Evolutionary conservation across 2,888 invertebrate species (phyloP).

Genomic region (Cabera pusaria): DNA sequence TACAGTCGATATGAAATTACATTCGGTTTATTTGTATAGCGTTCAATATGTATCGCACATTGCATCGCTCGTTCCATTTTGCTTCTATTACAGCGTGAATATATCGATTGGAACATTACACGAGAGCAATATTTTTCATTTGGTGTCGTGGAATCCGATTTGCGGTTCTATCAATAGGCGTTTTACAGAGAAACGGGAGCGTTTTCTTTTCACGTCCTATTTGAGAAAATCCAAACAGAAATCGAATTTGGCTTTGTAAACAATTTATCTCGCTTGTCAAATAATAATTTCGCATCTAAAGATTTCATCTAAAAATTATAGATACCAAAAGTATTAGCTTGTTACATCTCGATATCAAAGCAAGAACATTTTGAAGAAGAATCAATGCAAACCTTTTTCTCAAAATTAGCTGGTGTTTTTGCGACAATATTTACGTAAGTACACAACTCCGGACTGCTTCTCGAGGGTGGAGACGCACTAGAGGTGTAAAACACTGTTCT

Average conservation of each 20-base stretch:
- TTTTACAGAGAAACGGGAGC: slow-evolving; percentile 38
- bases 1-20: slow-evolving; percentile 44
- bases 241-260: too few species aligned
- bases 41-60: slow-evolving; percentile 38
- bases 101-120: slow-evolving; percentile 51
- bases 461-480: slow-evolving; percentile 39
- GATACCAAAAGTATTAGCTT: too few species aligned
- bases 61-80: slow-evolving; percentile 47
- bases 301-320: too few species aligned
- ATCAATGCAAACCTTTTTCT: too few species aligned
- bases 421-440: slow-evolving; percentile 49
- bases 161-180: slow-evolving; percentile 53
- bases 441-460: slow-evolving; percentile 40
- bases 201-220: slow-evolving; percentile 40
- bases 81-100: slow-evolving; percentile 63
- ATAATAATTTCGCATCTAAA: too few species aligned
- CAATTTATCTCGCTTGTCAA: too few species aligned
- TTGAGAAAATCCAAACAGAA: slow-evolving; percentile 34
- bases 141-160: slow-evolving; percentile 61
- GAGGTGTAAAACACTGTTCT: slow-evolving; percentile 51
- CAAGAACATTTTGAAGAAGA: too few species aligned
- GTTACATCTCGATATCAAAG: too few species aligned
- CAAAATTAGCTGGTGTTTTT: slow-evolving; percentile 14
- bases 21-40: slow-evolving; percentile 46
- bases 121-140: slow-evolving; percentile 65